These are phyloP conservation scores for Grammomys surdaster DNA, from an alignment of 2,113 vertebrate genomes.

Conservation along the genomic window DNA sequence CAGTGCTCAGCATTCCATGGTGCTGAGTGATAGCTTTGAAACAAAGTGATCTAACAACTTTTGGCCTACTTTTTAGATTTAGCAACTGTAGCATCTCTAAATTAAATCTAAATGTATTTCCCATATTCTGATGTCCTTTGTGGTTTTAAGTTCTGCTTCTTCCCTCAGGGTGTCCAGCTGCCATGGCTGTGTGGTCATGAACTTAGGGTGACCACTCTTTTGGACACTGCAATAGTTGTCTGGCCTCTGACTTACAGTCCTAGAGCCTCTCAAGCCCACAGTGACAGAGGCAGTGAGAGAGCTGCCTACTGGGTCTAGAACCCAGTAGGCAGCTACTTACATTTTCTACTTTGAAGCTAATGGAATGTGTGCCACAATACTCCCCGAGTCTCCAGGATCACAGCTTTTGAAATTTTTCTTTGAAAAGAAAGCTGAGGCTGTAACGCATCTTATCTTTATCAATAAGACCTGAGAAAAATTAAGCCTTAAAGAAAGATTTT, in stretches of 20 bases:
- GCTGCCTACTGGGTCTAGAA: not conserved
- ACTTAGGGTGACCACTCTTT: not conserved
- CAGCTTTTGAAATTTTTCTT: conserved; percentile 50
- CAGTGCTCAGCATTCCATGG: not conserved
- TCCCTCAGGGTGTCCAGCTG: no score
- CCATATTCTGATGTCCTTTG: not conserved
- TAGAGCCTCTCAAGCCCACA: not conserved
- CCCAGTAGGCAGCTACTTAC: not conserved
- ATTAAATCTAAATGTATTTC: not conserved
- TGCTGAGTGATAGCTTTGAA: not conserved
- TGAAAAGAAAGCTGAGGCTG: conserved; percentile 33
- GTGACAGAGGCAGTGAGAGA: not conserved
- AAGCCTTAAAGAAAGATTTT: conserved; percentile 45
- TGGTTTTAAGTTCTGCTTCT: no score
- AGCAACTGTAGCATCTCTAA: not conserved
- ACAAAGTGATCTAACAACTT: not conserved
- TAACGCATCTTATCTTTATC: conserved; percentile 48
- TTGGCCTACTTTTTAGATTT: not conserved
- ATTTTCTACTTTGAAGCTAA: not conserved
- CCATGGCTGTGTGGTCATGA: not conserved
- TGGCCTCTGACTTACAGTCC: not conserved
- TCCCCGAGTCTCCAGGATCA: not conserved
- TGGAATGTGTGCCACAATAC: not conserved
- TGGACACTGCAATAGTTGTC: not conserved
- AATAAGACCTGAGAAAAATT: conserved; percentile 64